phyloP scores from a whole-genome alignment of 2,797 vertebrate genomes.

The Atherinosoma microstoma region DNA sequence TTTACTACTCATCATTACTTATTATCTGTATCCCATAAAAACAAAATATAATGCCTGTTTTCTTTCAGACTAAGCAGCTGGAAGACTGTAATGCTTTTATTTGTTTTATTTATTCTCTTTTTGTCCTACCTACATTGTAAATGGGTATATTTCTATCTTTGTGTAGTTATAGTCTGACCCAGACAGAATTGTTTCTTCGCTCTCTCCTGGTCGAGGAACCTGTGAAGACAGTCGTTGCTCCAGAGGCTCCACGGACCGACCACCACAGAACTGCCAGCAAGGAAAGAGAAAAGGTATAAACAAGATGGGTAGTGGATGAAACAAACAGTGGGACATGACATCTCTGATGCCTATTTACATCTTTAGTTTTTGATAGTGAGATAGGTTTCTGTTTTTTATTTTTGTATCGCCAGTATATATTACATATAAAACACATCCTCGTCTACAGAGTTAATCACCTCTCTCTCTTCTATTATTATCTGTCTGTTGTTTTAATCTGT shows the following conservation, averaged over 20 bases:
- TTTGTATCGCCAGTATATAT: no score
- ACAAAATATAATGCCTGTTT: no score
- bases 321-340: neutral
- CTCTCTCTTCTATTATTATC: neutral
- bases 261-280: conserved; percentile 76
- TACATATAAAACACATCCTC: neutral
- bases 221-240: conserved; percentile 91
- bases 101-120: neutral
- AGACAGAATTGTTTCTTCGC: conserved; percentile 91
- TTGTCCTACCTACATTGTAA: neutral
- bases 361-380: no score
- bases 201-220: conserved; percentile 90
- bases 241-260: conserved; percentile 83
- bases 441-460: no score
- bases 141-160: neutral
- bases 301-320: neutral
- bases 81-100: no score
- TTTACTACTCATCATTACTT: no score
- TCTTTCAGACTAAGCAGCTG: no score
- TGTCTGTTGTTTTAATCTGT: conserved; percentile 2
- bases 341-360: neutral
- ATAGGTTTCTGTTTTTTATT: neutral
- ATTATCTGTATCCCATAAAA: no score
- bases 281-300: conserved; percentile 77
- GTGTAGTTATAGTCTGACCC: conserved; percentile 89